phyloP scores from a whole-genome alignment of 2,888 invertebrate genomes.

The Amaurobius ferox region DNA sequence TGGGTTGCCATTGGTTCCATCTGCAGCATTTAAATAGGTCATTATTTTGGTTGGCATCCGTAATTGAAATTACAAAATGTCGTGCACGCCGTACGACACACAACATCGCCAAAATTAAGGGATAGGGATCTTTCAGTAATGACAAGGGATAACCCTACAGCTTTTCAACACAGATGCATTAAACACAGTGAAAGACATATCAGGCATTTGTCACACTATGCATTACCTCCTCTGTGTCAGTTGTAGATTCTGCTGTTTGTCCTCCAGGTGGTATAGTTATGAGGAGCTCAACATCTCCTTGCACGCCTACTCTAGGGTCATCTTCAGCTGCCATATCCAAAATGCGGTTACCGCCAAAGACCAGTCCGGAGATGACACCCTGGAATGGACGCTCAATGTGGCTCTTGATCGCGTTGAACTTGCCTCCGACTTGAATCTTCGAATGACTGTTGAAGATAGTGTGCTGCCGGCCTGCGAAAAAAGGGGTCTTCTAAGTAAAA shows the following conservation, averaged over 20 bases:
- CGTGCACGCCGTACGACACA: no score
- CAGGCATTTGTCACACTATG: no score
- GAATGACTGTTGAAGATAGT: slow-evolving; percentile 95
- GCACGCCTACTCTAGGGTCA: slow-evolving; percentile 85
- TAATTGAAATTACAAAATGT: no score
- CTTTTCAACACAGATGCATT: no score
- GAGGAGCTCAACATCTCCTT: slow-evolving; percentile 87
- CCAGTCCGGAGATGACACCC: slow-evolving; percentile 92
- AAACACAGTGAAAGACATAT: no score
- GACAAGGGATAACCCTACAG: no score
- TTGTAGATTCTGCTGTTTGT: background rate
- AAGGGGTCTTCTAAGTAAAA: no score
- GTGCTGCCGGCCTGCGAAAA: slow-evolving; percentile 84
- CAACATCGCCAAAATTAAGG: no score
- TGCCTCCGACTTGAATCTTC: slow-evolving; percentile 91
- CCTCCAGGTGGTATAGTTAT: slow-evolving; percentile 74
- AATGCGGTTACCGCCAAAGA: slow-evolving; percentile 89
- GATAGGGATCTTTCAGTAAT: no score
- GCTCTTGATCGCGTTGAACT: slow-evolving; percentile 84
- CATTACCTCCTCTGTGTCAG: slow-evolving; percentile 19
- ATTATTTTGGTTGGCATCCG: no score
- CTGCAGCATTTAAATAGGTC: no score
- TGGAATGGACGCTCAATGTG: slow-evolving; percentile 87
- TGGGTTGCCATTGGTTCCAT: no score
- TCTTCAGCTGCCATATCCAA: slow-evolving; percentile 89